Conservation (phyloP, 2,113 vertebrate genomes). For the Hemicordylus capensis region DNA sequence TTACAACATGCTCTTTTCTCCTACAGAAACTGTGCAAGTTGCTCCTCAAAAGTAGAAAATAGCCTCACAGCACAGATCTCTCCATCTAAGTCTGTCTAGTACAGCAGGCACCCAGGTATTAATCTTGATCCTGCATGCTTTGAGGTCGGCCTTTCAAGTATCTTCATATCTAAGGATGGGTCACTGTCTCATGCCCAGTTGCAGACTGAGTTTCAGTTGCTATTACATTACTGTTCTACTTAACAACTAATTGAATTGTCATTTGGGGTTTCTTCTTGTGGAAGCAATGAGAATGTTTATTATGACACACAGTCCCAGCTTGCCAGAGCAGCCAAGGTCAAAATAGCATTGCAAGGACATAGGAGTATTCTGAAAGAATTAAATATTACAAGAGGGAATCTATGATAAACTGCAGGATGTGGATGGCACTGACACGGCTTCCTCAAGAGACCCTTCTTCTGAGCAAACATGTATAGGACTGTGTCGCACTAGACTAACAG, state of each 20-base stretch:
- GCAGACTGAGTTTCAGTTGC: not conserved
- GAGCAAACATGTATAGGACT: too few relatives aligned
- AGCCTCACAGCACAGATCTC: not conserved
- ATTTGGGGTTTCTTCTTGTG: slow-evolving; percentile 4
- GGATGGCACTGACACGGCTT: not conserved
- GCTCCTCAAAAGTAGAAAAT: not conserved
- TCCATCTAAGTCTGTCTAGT: not conserved
- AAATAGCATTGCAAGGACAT: not conserved
- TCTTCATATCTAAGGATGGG: not conserved
- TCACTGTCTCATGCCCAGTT: not conserved
- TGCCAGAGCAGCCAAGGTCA: slow-evolving; percentile 1
- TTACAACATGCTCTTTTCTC: not conserved
- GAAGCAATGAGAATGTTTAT: not conserved
- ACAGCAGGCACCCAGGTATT: not conserved
- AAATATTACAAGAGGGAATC: not conserved
- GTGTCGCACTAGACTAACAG: too few relatives aligned
- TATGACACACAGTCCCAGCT: not conserved
- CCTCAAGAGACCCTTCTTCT: not conserved
- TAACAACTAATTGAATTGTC: slow-evolving; percentile 8
- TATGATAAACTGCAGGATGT: not conserved
- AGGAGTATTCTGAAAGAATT: not conserved
- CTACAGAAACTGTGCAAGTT: not conserved
- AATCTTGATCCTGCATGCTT: not conserved
- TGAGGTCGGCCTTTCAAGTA: not conserved
- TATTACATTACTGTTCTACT: not conserved